Evolutionary conservation across 1,140 invertebrate genomes (phyloP), one percentile per base, ranked within the genome.

Genomic region (Drosophila nebulosa): DNA sequence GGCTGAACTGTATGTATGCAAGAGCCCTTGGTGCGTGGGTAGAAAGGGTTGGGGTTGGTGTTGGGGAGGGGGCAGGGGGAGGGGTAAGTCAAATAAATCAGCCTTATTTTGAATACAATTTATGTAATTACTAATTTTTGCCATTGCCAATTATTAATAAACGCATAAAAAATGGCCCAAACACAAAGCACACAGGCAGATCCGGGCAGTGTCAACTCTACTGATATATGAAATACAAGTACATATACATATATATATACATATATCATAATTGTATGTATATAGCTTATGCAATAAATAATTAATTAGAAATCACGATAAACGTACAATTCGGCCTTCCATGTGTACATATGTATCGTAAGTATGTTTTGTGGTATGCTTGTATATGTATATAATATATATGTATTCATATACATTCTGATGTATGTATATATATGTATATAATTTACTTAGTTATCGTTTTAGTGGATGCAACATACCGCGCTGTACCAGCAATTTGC

Each of bases 381-480:
- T 58, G 50, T 64, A n/a, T 64, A 32, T 68, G 16, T 58, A 64
- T 18, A 30, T 50, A 39, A 61, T 52, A 32, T 77, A 78, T 79
- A 46, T 67, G 74, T 36, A 39, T 71, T n/a, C n/a, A n/a, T n/a
- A n/a, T n/a, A n/a, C n/a, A n/a, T n/a, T n/a, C n/a, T n/a, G n/a
- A n/a, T n/a, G n/a, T n/a, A n/a, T n/a, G 26, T 61, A 66, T 52
- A 32, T 77, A 78, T 79, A 46, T 67, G 74, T 36, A 39, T 71
- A 57, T 60, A 73, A 69, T 60, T 30, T 81, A 81, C 64, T 81
- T 78, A 80, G 63, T 78, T 86, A 81, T 81, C 78, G 39, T 83
- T 46, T 86, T 86, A 86, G 81, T 86, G 83, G 83, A 86, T 86
- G 83, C 81, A 86, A 86, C 78, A 83, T 86, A 86, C 81, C 81